Conservation (phyloP, 2,113 vertebrate genomes). For the Emydocephalus ijimae region DNA sequence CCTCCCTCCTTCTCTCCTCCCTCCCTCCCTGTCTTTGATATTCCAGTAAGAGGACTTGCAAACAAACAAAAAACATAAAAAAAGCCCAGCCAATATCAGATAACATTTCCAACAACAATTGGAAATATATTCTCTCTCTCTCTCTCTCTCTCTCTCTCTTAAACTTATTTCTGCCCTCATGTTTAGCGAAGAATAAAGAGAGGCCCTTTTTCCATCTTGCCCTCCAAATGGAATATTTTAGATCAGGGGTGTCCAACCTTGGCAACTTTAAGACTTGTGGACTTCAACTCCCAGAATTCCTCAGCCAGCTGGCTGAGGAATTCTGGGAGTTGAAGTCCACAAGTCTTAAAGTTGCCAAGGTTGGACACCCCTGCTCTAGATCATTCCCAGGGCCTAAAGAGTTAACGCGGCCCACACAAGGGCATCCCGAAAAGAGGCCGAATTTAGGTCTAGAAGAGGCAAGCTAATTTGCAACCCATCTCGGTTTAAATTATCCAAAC, state of each 20-base stretch:
- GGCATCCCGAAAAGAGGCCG: background rate
- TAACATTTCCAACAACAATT: no score
- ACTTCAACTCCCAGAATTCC: no score
- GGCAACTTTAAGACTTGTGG: no score
- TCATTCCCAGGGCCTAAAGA: background rate
- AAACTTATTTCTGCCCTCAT: no score
- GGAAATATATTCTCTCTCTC: no score
- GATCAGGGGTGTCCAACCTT: background rate
- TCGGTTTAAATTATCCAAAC: background rate
- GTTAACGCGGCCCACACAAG: rapidly evolving
- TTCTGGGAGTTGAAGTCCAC: no score
- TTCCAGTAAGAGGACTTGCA: background rate
- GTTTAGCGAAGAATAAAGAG: background rate
- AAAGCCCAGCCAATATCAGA: background rate
- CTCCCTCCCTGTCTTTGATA: background rate
- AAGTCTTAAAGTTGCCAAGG: no score
- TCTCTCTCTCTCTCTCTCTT: no score
- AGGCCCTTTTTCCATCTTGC: background rate
- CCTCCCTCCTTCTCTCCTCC: background rate
- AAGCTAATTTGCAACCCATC: background rate
- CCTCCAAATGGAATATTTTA: background rate
- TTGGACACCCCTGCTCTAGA: background rate
- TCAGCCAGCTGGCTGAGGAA: no score
- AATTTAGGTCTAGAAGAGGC: background rate
- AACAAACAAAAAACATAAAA: background rate